Evolutionary conservation across 2,888 invertebrate genomes (phyloP).

Genomic region (Andrena haemorrhoa): DNA sequence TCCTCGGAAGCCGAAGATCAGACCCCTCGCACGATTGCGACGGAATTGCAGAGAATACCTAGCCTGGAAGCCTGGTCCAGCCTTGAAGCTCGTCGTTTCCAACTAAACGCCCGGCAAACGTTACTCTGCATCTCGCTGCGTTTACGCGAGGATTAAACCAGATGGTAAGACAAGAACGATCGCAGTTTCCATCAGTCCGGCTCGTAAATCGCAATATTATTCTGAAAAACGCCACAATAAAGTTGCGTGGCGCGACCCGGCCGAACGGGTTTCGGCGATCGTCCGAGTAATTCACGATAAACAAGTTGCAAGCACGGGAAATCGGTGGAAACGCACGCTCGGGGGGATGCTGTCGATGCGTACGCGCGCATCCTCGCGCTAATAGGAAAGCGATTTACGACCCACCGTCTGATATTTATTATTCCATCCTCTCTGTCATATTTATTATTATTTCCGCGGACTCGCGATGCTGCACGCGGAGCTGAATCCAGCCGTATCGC

Average conservation of each 20-base stretch:
- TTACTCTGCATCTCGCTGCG: neutral
- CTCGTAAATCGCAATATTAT: conserved; percentile 41
- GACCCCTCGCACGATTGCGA: too few species aligned
- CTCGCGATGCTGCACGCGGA: conserved; percentile 25
- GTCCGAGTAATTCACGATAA: conserved; percentile 31
- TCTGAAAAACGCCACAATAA: conserved; percentile 42
- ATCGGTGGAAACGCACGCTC: conserved; percentile 61
- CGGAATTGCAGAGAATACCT: too few species aligned
- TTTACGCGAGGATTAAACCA: neutral
- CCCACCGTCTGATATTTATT: conserved; percentile 22
- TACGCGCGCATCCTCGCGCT: conserved; percentile 20
- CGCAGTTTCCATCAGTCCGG: conserved; percentile 32
- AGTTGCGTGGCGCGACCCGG: conserved; percentile 33
- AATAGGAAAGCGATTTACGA: conserved; percentile 64
- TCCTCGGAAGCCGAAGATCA: too few species aligned
- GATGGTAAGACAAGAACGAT: conserved; percentile 3
- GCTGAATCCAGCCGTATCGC: neutral
- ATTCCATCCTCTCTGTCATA: conserved; percentile 31
- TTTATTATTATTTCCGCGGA: conserved; percentile 49
- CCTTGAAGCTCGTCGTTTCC: too few species aligned
- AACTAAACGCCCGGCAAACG: neutral
- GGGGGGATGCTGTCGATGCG: conserved; percentile 15
- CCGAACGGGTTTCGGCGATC: conserved; percentile 48
- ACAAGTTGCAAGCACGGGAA: conserved; percentile 52
- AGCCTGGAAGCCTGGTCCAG: too few species aligned